phyloP scores from a whole-genome alignment of 2,113 vertebrate species.

The Rattus norvegicus region DNA sequence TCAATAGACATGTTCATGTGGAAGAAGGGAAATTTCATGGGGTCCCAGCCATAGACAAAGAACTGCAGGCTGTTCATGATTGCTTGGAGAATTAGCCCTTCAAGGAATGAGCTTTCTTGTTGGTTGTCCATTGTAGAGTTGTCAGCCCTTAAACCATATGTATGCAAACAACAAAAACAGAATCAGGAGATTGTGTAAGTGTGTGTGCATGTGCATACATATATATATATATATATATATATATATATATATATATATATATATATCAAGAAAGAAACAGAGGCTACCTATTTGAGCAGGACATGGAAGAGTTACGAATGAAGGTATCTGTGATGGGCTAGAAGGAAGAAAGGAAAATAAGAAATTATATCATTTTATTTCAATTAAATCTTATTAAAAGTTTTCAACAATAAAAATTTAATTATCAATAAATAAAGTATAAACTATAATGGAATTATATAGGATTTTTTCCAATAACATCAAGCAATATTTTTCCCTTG shows the following conservation, averaged over 20 bases:
- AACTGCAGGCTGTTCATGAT: background rate
- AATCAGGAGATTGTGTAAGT: background rate
- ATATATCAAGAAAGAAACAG: background rate
- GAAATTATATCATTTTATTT: background rate
- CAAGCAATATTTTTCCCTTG: background rate
- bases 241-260: background rate
- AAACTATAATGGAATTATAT: background rate
- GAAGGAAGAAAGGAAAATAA: background rate
- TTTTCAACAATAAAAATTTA: background rate
- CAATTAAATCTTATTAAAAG: background rate
- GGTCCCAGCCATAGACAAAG: background rate
- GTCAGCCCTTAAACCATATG: background rate
- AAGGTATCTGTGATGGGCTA: background rate
- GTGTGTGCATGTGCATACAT: too few species aligned
- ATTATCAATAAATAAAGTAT: background rate
- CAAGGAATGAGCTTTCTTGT: background rate
- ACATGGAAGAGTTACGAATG: background rate
- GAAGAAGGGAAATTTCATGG: background rate
- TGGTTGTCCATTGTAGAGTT: background rate
- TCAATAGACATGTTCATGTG: background rate
- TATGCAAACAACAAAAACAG: background rate
- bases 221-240: background rate
- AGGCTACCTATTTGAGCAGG: background rate
- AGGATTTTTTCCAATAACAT: background rate
- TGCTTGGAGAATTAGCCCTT: background rate